Evolutionary conservation across 1,140 invertebrate genomes (phyloP).

Genomic region (Eueides isabella): DNA sequence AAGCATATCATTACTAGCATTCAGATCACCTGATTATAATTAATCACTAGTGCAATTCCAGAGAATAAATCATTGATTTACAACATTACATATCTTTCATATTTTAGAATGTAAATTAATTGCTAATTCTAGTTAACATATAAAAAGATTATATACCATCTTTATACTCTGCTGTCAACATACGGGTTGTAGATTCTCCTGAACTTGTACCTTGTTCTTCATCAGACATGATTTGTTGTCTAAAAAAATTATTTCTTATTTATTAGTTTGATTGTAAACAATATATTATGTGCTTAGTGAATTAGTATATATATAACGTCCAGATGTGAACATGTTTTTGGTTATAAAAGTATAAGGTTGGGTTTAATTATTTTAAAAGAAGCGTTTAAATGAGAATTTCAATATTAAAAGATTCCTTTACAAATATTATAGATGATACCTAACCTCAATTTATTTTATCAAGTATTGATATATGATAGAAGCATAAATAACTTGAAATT

Average conservation of each 20-base stretch:
- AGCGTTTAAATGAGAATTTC: too few species aligned
- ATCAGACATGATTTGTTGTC: slow-evolving; percentile 49
- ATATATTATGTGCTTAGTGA: neutral
- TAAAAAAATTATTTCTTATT: neutral
- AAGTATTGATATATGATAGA: neutral
- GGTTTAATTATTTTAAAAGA: too few species aligned
- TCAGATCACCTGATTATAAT: too few species aligned
- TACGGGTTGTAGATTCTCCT: slow-evolving; percentile 29
- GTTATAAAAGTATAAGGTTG: too few species aligned
- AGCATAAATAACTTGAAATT: neutral
- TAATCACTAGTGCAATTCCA: too few species aligned
- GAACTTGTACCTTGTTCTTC: slow-evolving; percentile 40
- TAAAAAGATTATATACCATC: slow-evolving; percentile 49
- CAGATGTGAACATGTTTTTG: too few species aligned
- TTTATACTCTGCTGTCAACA: slow-evolving; percentile 58
- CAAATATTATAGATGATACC: neutral
- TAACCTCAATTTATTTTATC: slow-evolving; percentile 1
- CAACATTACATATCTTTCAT: too few species aligned
- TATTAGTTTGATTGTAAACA: neutral
- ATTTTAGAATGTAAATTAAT: too few species aligned
- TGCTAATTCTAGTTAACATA: neutral
- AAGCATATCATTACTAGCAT: too few species aligned
- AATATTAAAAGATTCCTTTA: too few species aligned
- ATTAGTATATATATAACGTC: too few species aligned
- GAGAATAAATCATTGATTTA: too few species aligned